Conservation (phyloP, 1,140 invertebrate species). For the Harpegnathos saltator region DNA sequence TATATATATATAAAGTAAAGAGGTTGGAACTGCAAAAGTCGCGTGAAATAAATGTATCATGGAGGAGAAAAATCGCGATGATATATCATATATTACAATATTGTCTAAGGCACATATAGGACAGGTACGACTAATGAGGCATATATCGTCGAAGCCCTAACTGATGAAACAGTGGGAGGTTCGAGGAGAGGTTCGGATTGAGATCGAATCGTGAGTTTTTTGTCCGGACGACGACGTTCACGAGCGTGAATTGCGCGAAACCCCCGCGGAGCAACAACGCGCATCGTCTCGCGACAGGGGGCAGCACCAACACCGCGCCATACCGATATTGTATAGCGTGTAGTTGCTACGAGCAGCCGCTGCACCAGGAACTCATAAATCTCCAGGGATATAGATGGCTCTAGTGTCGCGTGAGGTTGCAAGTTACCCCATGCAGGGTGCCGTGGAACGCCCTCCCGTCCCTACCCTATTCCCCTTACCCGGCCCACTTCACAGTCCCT, state of each 20-base stretch:
- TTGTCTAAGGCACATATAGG: conserved; percentile 6
- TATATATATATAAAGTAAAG: too few relatives aligned
- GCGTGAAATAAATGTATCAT: too few relatives aligned
- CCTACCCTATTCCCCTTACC: conserved; percentile 71
- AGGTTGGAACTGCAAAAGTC: too few relatives aligned
- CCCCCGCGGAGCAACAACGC: conserved; percentile 84
- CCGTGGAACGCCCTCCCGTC: conserved; percentile 82
- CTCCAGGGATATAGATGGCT: conserved; percentile 86
- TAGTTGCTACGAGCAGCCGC: conserved; percentile 83
- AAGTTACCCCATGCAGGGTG: conserved; percentile 85
- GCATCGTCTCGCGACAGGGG: conserved; percentile 83
- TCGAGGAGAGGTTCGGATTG: conserved; percentile 77
- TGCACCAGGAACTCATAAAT: conserved; percentile 85
- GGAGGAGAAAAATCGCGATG: not conserved
- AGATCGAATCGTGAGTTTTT: conserved; percentile 83
- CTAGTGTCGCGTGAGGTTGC: conserved; percentile 85
- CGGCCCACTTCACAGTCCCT: conserved; percentile 68
- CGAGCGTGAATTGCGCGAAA: conserved; percentile 85
- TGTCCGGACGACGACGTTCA: conserved; percentile 78
- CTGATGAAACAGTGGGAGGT: conserved; percentile 55
- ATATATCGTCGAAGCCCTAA: conserved; percentile 10
- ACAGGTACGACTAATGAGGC: conserved; percentile 16
- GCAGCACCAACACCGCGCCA: conserved; percentile 79
- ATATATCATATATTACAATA: not conserved
- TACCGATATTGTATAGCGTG: conserved; percentile 83